phyloP scores from a whole-genome alignment of 2,888 invertebrate species.

The Torymus aiolomorphi region DNA sequence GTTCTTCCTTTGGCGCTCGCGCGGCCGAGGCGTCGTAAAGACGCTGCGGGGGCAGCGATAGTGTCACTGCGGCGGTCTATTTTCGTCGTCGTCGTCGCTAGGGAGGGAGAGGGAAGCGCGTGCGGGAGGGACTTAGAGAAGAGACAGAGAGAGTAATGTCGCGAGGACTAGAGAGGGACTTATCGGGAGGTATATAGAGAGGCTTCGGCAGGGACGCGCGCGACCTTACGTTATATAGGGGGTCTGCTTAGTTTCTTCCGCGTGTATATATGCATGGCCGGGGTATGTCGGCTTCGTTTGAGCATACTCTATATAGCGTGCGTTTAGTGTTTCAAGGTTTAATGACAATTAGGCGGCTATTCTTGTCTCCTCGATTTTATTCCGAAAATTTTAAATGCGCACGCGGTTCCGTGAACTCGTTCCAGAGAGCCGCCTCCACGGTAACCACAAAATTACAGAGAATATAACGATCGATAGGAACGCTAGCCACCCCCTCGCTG shows the following conservation, averaged over 20 bases:
- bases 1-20: slow-evolving; percentile 8
- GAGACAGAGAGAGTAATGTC: neutral
- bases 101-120: neutral
- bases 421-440: no score
- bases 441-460: no score
- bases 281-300: slow-evolving; percentile 4
- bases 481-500: no score
- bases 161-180: slow-evolving; percentile 13
- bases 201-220: neutral
- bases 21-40: slow-evolving; percentile 20
- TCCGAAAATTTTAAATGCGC: no score
- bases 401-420: no score
- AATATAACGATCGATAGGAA: no score
- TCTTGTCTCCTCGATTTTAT: no score
- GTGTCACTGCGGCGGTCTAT: slow-evolving; percentile 41
- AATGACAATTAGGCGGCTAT: neutral
- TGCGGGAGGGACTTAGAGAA: neutral
- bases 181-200: neutral
- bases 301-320: neutral
- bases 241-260: slow-evolving; percentile 30
- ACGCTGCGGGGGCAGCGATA: slow-evolving; percentile 20
- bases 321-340: neutral
- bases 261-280: no score
- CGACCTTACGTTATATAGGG: neutral
- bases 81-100: slow-evolving; percentile 33